Evolutionary conservation across 2,113 vertebrate genomes (phyloP).

Genomic region (human): GRCh38 chr21:35114001-35114500

Average conservation of each 20-base stretch:
- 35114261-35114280: background rate
- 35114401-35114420: background rate
- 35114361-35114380: background rate
- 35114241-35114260: fast-evolving
- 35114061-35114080: background rate
- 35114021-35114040: background rate
- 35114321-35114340: fast-evolving
- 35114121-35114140: background rate
- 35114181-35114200: fast-evolving
- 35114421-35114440: background rate
- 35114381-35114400: background rate
- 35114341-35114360: background rate
- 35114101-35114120: background rate
- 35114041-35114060: background rate
- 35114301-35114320: background rate
- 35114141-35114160: background rate
- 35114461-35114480: background rate
- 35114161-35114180: fast-evolving
- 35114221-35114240: too few species aligned
- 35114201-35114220: background rate
- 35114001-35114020: background rate
- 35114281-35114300: background rate
- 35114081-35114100: background rate
- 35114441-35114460: background rate
- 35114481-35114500: fast-evolving